Base-by-base conservation (phyloP, 2,113 vertebrate genomes). In the Trematomus loennbergii region DNA sequence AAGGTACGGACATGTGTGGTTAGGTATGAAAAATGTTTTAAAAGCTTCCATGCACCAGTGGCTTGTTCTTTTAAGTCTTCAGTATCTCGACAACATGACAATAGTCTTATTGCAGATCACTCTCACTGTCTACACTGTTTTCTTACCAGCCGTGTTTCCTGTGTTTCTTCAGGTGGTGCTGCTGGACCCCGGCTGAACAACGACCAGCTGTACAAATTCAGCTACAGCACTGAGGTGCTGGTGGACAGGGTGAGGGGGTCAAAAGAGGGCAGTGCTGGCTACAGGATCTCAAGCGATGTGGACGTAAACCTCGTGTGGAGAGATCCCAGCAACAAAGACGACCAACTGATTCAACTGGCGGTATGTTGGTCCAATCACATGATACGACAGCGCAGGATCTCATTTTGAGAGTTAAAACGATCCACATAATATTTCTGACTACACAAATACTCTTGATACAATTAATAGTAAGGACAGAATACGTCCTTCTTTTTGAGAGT, bases 191-290 rank as follows among this genome's bases (percentile, higher is more conserved):
- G 95, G 45, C 93, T 99, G 81, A 96, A 96, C 89, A 97, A 97
- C 94, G 96, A 97, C 79, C 96, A 94, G 84, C 89, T 97, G 45
- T 98, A 99, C 82, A 97, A 95, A 93, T 97, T 97, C 93, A 86
- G 91, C 80, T 99, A 99, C 89, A 94, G 91, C 67, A 93, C 96
- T 0, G 96, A 98, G 87, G 96, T 99, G 72, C 92, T 95, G 81
- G 80, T 99, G 50, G 94, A 97, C 92, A 86, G 3, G n/a, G 88
- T 86, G 49, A 93, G 91, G 88, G 94, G 95, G 86, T 92, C 95
- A 12, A 92, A 89, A 18, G 88, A 94, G 66, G 95, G 95, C 69
- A 94, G 93, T 12, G 92, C 89, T 16, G 98, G 97, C 80, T 98
- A 96, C 89, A 95, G 88, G 78, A 93, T 99, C 89, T 95, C 94